A percentile compares a stretch with the other conserved stretches of the same genome.
These are phyloP conservation scores for Antheraea mylitta DNA, from an alignment of 1,140 invertebrate species.

Conservation along the genomic window DNA sequence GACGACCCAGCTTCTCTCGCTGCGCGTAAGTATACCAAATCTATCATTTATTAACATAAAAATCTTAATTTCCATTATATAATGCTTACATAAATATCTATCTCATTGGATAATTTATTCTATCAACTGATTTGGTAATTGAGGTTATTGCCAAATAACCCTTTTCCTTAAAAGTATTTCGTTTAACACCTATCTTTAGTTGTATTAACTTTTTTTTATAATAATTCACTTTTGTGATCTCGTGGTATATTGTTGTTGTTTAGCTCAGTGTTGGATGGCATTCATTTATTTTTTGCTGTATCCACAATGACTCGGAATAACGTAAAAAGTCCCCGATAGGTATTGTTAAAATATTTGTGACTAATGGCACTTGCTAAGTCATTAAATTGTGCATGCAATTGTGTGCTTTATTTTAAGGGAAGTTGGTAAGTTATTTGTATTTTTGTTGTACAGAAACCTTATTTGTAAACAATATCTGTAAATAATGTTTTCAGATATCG, in stretches of 20 bases:
- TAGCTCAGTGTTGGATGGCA: neutral
- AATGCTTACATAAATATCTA: neutral
- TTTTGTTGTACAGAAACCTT: too few species aligned
- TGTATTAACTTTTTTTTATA: neutral
- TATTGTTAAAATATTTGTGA: neutral
- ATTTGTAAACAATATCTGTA: too few species aligned
- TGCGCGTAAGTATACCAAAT: constrained; percentile 47
- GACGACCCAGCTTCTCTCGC: constrained; percentile 38
- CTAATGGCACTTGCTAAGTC: neutral
- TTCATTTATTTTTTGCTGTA: neutral
- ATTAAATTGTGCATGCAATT: neutral
- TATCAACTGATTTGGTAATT: neutral
- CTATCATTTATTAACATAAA: neutral
- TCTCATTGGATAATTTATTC: neutral
- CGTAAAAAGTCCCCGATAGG: neutral
- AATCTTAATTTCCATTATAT: neutral
- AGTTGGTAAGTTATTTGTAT: neutral
- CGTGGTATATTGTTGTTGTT: neutral
- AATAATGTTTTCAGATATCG: too few species aligned
- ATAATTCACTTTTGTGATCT: neutral
- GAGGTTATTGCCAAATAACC: neutral
- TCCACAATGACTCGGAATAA: neutral
- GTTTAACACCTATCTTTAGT: neutral
- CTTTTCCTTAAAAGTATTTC: neutral
- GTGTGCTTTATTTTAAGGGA: neutral